phyloP scores from a whole-genome alignment of 2,888 invertebrate genomes.

The Coronaproctus castanopsis region DNA sequence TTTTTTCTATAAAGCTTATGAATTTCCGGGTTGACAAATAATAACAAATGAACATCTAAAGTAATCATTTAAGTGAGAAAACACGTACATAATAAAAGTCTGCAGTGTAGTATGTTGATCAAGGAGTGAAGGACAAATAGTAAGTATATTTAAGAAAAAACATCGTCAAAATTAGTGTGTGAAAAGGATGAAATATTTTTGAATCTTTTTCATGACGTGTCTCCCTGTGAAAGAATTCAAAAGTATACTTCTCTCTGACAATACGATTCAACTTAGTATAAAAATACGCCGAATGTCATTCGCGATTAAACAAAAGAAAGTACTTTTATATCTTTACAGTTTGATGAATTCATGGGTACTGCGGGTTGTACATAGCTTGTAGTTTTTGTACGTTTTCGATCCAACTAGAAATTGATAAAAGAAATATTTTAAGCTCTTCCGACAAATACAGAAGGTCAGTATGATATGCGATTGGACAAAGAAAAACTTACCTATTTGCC shows the following conservation, averaged over 20 bases:
- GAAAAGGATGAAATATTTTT: no score
- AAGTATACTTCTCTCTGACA: slow-evolving; percentile 18
- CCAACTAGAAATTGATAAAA: slow-evolving; percentile 20
- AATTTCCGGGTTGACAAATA: no score
- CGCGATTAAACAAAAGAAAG: slow-evolving; percentile 13
- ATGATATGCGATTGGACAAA: slow-evolving; percentile 18
- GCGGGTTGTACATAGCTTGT: slow-evolving; percentile 21
- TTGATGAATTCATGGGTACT: slow-evolving; percentile 22
- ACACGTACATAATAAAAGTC: no score
- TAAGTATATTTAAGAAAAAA: no score
- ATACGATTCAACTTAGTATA: slow-evolving; percentile 17
- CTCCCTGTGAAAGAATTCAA: slow-evolving; percentile 16
- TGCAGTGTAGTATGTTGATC: no score
- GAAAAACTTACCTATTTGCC: slow-evolving; percentile 17
- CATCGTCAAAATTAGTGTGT: no score
- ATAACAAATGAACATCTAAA: no score
- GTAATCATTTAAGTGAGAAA: no score
- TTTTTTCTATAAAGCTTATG: no score
- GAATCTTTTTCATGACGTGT: no score
- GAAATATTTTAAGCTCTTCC: slow-evolving; percentile 19
- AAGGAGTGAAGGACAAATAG: no score
- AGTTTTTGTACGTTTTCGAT: slow-evolving; percentile 21
- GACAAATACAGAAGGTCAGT: slow-evolving; percentile 19
- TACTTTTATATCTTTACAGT: slow-evolving; percentile 17
- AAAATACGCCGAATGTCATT: slow-evolving; percentile 14